A percentile compares a stretch with the other conserved stretches of the same genome.
Conservation (phyloP, 2,888 invertebrate genomes). For the Parapristionchus giblindavisi region DNA sequence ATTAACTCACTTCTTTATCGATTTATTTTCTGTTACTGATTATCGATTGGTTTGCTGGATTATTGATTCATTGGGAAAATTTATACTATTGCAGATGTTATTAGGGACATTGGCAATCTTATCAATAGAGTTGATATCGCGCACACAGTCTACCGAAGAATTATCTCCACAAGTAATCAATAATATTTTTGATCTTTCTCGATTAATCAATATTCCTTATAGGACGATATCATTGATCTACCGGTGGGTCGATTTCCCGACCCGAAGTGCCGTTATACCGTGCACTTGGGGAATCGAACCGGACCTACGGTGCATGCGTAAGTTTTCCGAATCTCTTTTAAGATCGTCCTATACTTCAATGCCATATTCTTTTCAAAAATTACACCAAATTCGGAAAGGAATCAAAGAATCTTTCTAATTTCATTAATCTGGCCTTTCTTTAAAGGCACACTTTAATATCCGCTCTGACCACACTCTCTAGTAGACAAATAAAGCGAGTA, state of each 20-base stretch:
- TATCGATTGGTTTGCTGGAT: no score
- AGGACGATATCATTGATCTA: constrained; percentile 33
- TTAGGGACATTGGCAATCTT: no score
- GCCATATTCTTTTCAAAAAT: not conserved
- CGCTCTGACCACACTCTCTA: no score
- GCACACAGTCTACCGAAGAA: no score
- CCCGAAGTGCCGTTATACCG: constrained; percentile 33
- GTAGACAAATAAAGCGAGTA: no score
- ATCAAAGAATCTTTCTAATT: not conserved
- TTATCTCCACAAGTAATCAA: no score
- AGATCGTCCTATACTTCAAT: not conserved
- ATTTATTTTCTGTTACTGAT: no score
- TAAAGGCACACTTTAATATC: no score
- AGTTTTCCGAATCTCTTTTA: not conserved
- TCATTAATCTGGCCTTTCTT: not conserved
- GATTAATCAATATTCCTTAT: not conserved
- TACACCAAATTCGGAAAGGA: not conserved
- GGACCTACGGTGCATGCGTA: constrained; percentile 21
- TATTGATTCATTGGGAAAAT: no score
- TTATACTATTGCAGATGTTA: no score
- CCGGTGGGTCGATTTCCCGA: constrained; percentile 35
- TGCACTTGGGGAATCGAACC: constrained; percentile 6
- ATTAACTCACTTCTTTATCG: constrained; percentile 28
- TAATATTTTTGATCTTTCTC: constrained; percentile 25
- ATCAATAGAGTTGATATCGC: no score